Evolutionary conservation across 2,888 invertebrate species (phyloP).

Genomic region (Colletes collaris): DNA sequence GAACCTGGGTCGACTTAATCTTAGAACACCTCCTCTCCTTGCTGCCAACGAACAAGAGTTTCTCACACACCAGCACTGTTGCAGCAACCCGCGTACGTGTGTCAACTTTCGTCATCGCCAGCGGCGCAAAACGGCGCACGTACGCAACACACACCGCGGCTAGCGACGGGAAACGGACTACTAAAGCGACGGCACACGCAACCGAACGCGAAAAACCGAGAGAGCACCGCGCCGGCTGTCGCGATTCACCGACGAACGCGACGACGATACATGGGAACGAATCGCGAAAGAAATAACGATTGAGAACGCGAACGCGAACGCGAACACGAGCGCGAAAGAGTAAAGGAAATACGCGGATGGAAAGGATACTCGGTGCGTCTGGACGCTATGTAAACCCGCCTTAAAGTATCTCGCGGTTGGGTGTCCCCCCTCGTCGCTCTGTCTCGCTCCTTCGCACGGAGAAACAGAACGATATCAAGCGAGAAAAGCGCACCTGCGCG

Average conservation of each 20-base stretch:
- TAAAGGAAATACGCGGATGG: not conserved
- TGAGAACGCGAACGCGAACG: not conserved
- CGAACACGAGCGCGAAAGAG: slow-evolving; percentile 1
- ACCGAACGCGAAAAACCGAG: slow-evolving; percentile 24
- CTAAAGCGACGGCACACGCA: slow-evolving; percentile 30
- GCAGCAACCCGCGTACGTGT: not conserved
- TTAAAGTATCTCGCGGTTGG: slow-evolving; percentile 35
- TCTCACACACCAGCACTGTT: too few species aligned
- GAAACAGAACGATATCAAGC: slow-evolving; percentile 45
- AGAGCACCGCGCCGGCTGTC: slow-evolving; percentile 4
- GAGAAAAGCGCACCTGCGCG: slow-evolving; percentile 66
- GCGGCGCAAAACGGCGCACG: slow-evolving; percentile 11
- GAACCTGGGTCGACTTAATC: slow-evolving; percentile 71
- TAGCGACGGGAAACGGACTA: slow-evolving; percentile 2
- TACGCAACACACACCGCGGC: not conserved
- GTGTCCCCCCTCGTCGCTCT: slow-evolving; percentile 2
- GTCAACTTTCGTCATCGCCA: slow-evolving; percentile 43
- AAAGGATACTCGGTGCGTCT: slow-evolving; percentile 4
- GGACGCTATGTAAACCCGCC: slow-evolving; percentile 54
- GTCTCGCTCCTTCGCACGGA: slow-evolving; percentile 13
- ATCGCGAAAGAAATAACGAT: slow-evolving; percentile 13
- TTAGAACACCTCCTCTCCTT: slow-evolving; percentile 64
- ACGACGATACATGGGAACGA: not conserved
- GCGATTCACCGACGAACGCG: not conserved
- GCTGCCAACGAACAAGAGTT: slow-evolving; percentile 36